Conservation (phyloP, 1,140 invertebrate genomes). For the Ips typographus region DNA sequence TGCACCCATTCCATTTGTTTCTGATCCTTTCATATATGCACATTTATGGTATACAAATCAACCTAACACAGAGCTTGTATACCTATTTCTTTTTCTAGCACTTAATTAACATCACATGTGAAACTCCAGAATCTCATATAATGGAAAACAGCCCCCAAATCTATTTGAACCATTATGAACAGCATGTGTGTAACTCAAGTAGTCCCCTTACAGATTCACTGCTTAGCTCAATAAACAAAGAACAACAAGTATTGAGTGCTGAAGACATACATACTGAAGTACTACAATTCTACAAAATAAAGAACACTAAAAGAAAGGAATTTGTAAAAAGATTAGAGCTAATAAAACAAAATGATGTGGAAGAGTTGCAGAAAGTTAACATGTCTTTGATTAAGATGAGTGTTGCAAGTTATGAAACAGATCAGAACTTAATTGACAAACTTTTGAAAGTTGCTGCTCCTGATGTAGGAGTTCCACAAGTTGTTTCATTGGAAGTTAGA, state of each 20-base stretch:
- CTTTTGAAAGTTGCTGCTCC: not conserved
- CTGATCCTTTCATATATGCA: too few relatives aligned
- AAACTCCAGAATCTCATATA: constrained; percentile 14
- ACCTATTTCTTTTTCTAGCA: constrained; percentile 23
- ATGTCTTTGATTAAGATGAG: constrained; percentile 12
- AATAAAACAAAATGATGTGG: constrained; percentile 30
- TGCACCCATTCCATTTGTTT: too few relatives aligned
- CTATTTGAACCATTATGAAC: constrained; percentile 4
- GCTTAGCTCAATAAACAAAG: too few relatives aligned
- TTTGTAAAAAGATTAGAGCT: constrained; percentile 7
- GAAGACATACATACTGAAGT: constrained; percentile 16
- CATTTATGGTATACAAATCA: too few relatives aligned
- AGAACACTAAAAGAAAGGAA: constrained; percentile 20
- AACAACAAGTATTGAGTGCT: not conserved
- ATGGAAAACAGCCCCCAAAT: constrained; percentile 6
- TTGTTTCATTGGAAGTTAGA: constrained; percentile 16
- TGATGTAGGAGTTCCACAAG: not conserved
- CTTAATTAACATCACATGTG: constrained; percentile 27
- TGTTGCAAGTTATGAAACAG: constrained; percentile 30
- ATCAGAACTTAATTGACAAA: constrained; percentile 29
- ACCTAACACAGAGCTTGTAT: too few relatives aligned
- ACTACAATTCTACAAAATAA: constrained; percentile 29
- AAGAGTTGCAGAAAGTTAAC: constrained; percentile 20
- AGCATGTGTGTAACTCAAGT: not conserved
- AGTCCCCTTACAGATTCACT: too few relatives aligned